These are phyloP conservation scores for Microcebus griseorufus DNA, from an alignment of 2,113 vertebrate species.

Conservation along the genomic window DNA sequence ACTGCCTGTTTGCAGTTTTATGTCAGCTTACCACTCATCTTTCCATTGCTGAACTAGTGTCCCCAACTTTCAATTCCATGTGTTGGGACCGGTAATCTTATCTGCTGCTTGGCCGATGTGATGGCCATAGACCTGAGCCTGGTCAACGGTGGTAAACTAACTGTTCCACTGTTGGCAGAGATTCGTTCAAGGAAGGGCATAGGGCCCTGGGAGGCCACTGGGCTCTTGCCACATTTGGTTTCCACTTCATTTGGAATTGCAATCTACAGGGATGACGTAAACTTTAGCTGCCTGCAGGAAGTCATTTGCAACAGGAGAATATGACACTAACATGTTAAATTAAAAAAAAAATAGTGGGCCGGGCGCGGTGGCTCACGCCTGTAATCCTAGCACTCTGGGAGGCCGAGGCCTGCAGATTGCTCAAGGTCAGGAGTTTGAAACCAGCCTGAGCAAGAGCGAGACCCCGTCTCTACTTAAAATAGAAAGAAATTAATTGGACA, in stretches of 20 bases:
- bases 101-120: background rate
- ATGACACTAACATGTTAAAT: background rate
- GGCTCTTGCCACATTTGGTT: background rate
- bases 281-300: background rate
- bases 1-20: background rate
- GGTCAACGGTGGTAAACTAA: background rate
- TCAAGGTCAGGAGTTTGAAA: no score
- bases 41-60: background rate
- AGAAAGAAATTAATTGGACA: no score
- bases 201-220: background rate
- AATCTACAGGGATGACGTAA: background rate
- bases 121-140: background rate
- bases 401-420: rapidly evolving
- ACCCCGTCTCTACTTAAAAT: no score
- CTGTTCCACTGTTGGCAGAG: background rate
- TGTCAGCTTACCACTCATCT: background rate
- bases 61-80: background rate
- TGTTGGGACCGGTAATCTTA: background rate
- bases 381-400: no score
- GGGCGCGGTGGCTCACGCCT: no score
- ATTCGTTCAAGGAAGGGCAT: background rate
- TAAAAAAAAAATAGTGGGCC: background rate
- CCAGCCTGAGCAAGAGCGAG: no score
- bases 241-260: background rate
- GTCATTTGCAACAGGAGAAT: background rate